Evolutionary conservation across 2,888 invertebrate species (phyloP), one percentile per base, ranked within the genome.

Genomic region (Drosophila picticornis): DNA sequence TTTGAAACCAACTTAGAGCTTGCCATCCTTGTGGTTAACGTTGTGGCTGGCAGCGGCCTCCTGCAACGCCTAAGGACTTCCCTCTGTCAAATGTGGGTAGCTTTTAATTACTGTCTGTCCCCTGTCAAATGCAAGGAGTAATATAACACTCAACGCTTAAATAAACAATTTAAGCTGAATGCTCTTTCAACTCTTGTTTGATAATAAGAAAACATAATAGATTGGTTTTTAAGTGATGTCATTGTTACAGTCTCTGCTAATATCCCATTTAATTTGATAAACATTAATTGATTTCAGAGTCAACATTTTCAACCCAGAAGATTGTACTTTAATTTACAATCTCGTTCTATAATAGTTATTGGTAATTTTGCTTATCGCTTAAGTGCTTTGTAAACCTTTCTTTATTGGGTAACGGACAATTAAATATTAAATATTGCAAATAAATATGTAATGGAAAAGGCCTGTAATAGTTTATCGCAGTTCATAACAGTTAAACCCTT

Each of bases 91-190:
- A 22, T 57, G 31, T 31, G 16, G 22, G 22, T 25, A 31, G 43
- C 43, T 31, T 57, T 57, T 57, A 57, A 57, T 57, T 57, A 57
- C 57, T 31, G 31, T 43, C 57, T 57, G 40, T 57, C 16, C 29
- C 31, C n/a, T 29, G 38, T 40, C 40, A 57, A 16, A 31, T 22
- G 40, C 29, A 40, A 29, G 2, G 29, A 32, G 22, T 10, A 43
- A 56, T 27, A 11, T 38, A 29, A 40, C 29, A 29, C 56, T 31
- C 29, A 31, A 40, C 29, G 29, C 10, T 31, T 29, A 40, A 43
- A 56, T 38, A 40, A 57, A 31, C 40, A 43, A 43, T 57, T 40
- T 31, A n/a, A 29, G 16, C 40, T 57, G n/a, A 40, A 16, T 29
- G 11, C n/a, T n/a, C n/a, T 29, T 29, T 51, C 29, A 31, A n/a